Evolutionary conservation across 2,113 vertebrate species (phyloP).

Genomic region (Zapus hudsonius): DNA sequence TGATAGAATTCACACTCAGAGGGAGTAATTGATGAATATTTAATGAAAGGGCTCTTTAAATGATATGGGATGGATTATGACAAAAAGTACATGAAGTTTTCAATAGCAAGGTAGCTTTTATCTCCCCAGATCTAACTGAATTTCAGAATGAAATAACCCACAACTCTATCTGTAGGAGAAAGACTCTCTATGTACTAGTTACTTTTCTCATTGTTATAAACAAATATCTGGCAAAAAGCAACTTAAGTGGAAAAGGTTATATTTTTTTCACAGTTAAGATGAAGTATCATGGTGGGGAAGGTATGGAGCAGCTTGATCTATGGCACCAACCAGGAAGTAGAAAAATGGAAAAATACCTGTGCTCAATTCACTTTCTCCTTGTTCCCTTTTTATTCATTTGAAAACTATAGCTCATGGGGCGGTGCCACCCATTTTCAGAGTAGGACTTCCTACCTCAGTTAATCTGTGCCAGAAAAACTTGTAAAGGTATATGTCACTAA

Average conservation of each 20-base stretch:
- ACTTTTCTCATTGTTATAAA: not conserved
- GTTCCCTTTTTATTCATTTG: not conserved
- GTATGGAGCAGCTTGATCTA: not conserved
- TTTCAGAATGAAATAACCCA: not conserved
- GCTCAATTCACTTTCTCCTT: not conserved
- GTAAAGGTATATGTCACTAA: not conserved
- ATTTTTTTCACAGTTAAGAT: not conserved
- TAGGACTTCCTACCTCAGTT: not conserved
- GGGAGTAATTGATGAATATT: not conserved
- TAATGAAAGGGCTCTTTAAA: conserved; percentile 14
- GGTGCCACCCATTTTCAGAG: not conserved
- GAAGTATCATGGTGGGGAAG: not conserved
- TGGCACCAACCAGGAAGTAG: not conserved
- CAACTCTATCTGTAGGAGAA: not conserved
- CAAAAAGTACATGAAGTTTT: not conserved
- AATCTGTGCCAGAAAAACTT: not conserved
- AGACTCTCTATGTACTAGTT: not conserved
- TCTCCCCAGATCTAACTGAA: not conserved
- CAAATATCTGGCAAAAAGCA: not conserved
- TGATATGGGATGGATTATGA: not conserved
- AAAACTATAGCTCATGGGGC: not conserved
- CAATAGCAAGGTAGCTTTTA: not conserved
- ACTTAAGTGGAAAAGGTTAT: not conserved
- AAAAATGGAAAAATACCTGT: not conserved
- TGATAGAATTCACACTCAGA: conserved; percentile 2